Evolutionary conservation across 2,797 vertebrate genomes (phyloP), one percentile per base, ranked within the genome.

Genomic region (Takifugu ocellatus): DNA sequence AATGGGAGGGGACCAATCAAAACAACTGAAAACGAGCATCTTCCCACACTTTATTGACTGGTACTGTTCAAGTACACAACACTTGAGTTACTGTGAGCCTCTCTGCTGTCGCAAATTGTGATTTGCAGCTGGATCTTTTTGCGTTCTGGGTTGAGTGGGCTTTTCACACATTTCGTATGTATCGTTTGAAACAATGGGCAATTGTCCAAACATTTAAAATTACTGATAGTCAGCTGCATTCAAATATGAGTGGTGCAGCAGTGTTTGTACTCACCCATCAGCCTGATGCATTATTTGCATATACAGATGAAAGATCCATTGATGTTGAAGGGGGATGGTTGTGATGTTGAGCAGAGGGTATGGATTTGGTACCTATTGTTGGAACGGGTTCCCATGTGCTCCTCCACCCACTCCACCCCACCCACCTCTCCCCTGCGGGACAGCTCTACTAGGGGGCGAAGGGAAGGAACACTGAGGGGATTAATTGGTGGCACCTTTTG

Each of bases 401-500:
- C 59, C 63, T 63, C 64, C 53, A 67, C 56, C 59, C 60, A 63
- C 55, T 51, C 52, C 31, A 25, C 53, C 59, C 63, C 61, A 72
- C 59, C 71, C 55, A 59, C 56, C 58, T 63, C 72, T 76, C 49
- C 78, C 81, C 83, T 79, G 71, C 48, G 71, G 83, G 76, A 71
- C 21, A 10, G 54, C 59, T 54, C 70, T 73, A 63, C 80, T 74
- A 82, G 62, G 73, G 75, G 79, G 68, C 64, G 73, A 48, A 71
- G 68, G 83, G 74, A 76, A 67, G 70, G 73, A 78, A 76, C 64
- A 61, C 74, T 68, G 47, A 80, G 54, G 80, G 77, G 74, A 88
- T 89, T 91, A 89, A 90, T 85, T 91, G 86, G 74, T 82, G 83
- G 74, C 84, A 81, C 83, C 84, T 88, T 77, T 85, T 82, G 73